Evolutionary conservation across 2,888 invertebrate genomes (phyloP).

Genomic region (Euzetes globulus): DNA sequence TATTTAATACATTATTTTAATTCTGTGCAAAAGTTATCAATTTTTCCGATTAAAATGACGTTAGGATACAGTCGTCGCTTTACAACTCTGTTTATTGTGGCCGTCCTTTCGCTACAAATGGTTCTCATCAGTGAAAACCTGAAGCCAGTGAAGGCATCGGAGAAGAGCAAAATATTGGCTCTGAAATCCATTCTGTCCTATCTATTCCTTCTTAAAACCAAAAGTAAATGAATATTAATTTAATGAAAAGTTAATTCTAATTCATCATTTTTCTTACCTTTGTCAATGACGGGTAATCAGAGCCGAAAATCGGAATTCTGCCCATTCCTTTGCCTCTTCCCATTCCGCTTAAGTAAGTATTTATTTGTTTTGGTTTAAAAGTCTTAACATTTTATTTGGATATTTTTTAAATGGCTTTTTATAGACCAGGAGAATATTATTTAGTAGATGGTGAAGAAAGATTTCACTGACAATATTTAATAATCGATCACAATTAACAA

Average conservation of each 20-base stretch:
- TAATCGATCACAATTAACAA: too few relatives aligned
- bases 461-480: too few relatives aligned
- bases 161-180: neutral
- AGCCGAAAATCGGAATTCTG: slow-evolving; percentile 30
- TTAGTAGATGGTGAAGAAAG: too few relatives aligned
- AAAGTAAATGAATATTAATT: slow-evolving; percentile 31
- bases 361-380: neutral
- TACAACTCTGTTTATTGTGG: slow-evolving; percentile 20
- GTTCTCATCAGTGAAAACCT: slow-evolving; percentile 32
- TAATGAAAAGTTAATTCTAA: neutral
- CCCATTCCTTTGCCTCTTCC: slow-evolving; percentile 33
- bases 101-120: slow-evolving; percentile 30
- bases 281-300: neutral
- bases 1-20: too few relatives aligned
- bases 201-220: slow-evolving; percentile 28
- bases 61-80: slow-evolving; percentile 24
- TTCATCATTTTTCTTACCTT: neutral
- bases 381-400: neutral
- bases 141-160: slow-evolving; percentile 28
- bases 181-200: neutral
- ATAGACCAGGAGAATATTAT: too few relatives aligned
- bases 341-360: slow-evolving; percentile 27
- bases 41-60: neutral
- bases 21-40: too few relatives aligned
- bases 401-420: neutral